These are phyloP conservation scores for Syritta pipiens DNA, from an alignment of 2,888 invertebrate species.

Conservation along the genomic window DNA sequence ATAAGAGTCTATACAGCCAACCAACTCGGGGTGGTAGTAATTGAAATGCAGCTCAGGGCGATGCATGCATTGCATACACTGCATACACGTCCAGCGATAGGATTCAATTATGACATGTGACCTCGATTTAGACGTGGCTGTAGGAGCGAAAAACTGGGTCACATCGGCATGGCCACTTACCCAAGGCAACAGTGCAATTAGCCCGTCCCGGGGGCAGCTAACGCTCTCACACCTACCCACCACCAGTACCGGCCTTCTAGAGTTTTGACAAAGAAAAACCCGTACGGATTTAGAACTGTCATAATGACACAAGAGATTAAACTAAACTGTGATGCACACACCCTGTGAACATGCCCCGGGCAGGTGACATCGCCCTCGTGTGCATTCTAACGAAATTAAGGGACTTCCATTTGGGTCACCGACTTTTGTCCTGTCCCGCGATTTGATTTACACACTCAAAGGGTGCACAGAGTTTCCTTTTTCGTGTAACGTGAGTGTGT, in stretches of 20 bases:
- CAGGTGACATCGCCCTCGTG: too few species aligned
- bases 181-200: constrained; percentile 18
- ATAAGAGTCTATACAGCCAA: constrained; percentile 15
- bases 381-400: constrained; percentile 15
- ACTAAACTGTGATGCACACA: not conserved
- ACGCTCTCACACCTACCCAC: too few species aligned
- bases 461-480: not conserved
- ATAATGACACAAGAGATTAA: constrained; percentile 10
- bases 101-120: constrained; percentile 39
- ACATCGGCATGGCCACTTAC: constrained; percentile 19
- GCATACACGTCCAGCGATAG: not conserved
- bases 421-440: not conserved
- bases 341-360: not conserved
- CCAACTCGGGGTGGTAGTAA: constrained; percentile 3
- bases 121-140: not conserved
- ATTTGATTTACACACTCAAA: not conserved
- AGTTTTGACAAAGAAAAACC: too few species aligned
- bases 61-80: not conserved
- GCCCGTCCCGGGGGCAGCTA: too few species aligned
- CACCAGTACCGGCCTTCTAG: too few species aligned
- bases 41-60: constrained; percentile 19
- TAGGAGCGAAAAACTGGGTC: constrained; percentile 11
- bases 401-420: constrained; percentile 21
- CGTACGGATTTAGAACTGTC: too few species aligned
- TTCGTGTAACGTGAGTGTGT: not conserved